These are phyloP conservation scores for Geotrypetes seraphini DNA, from an alignment of 2,797 vertebrate genomes.

Conservation along the genomic window DNA sequence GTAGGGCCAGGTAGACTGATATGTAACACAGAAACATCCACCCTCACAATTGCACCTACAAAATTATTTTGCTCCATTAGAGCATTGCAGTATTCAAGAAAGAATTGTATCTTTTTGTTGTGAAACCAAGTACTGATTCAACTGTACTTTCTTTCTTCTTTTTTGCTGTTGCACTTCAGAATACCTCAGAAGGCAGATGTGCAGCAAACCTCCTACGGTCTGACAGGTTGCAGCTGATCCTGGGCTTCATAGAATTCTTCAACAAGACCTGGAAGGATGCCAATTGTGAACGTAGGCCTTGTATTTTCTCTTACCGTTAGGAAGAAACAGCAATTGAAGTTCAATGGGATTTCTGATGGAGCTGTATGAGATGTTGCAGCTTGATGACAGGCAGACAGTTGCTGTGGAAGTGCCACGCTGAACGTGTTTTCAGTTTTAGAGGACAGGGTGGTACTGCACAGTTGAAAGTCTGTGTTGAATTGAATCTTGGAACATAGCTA, in stretches of 20 bases:
- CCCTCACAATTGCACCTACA: too few relatives aligned
- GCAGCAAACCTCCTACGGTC: conserved; percentile 72
- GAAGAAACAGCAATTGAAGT: too few relatives aligned
- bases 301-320: neutral
- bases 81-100: too few relatives aligned
- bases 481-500: conserved; percentile 6
- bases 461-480: conserved; percentile 12
- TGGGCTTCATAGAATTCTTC: conserved; percentile 59
- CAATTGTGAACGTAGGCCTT: conserved; percentile 65
- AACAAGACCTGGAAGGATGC: conserved; percentile 61
- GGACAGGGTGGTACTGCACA: conserved; percentile 9
- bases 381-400: conserved; percentile 1
- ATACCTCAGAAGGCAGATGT: conserved; percentile 69
- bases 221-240: conserved; percentile 79
- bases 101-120: too few relatives aligned
- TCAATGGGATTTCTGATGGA: too few relatives aligned
- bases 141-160: neutral
- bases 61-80: too few relatives aligned
- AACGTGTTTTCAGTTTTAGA: conserved; percentile 14
- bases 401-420: conserved; percentile 2
- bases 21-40: too few relatives aligned
- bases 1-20: too few relatives aligned
- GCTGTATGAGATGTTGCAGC: conserved; percentile 12
- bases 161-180: conserved; percentile 40
- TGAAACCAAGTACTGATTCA: too few relatives aligned